Conservation (phyloP, 1,140 invertebrate species). For the Harlomillsia oculata region DNA sequence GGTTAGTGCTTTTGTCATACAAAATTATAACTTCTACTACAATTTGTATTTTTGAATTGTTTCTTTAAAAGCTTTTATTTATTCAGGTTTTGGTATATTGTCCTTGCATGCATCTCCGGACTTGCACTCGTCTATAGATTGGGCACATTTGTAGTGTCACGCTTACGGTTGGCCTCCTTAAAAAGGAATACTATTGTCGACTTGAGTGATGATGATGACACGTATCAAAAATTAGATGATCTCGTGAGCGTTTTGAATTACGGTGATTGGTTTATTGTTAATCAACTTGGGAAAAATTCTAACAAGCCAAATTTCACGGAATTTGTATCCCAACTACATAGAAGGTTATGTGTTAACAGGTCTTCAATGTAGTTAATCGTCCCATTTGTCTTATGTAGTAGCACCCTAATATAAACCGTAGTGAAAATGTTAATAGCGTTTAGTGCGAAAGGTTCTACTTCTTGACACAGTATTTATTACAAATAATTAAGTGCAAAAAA, state of each 20-base stretch:
- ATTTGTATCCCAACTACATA: slow-evolving; percentile 71
- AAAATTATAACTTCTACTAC: slow-evolving; percentile 38
- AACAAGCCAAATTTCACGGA: slow-evolving; percentile 79
- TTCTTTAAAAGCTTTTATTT: slow-evolving; percentile 47
- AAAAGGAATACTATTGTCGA: not conserved
- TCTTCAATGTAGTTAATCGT: too few relatives aligned
- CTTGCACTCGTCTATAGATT: slow-evolving; percentile 53
- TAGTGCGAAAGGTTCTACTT: too few relatives aligned
- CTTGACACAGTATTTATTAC: too few relatives aligned
- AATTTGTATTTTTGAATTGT: slow-evolving; percentile 42
- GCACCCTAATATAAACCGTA: too few relatives aligned
- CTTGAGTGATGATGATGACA: not conserved
- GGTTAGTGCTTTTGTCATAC: slow-evolving; percentile 41
- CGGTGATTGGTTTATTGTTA: slow-evolving; percentile 85
- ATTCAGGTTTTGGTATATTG: slow-evolving; percentile 70
- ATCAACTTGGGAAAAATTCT: slow-evolving; percentile 83
- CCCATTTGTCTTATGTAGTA: too few relatives aligned
- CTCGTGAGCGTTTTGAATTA: slow-evolving; percentile 48
- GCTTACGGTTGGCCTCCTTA: slow-evolving; percentile 9
- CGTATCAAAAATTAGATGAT: not conserved
- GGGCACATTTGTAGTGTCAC: slow-evolving; percentile 37
- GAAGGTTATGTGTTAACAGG: too few relatives aligned
- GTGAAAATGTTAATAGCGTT: too few relatives aligned
- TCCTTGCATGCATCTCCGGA: slow-evolving; percentile 52
- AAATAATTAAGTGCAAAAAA: too few relatives aligned